Evolutionary conservation across 2,888 invertebrate genomes (phyloP), one percentile per base, ranked within the genome.

Genomic region (Pollenia griseotomentosa): DNA sequence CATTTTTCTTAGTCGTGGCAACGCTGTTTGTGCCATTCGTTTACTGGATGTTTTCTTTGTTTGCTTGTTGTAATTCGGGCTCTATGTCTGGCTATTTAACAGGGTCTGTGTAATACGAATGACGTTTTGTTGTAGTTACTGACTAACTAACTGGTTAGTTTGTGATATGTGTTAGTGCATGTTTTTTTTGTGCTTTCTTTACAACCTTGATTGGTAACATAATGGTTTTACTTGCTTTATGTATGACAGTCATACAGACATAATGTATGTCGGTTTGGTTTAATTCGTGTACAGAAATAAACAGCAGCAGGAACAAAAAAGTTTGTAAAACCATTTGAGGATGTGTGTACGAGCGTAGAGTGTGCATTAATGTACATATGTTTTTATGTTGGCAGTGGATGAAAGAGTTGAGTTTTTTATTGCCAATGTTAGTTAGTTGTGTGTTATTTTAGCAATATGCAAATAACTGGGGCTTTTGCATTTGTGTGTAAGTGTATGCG

Each of bases 131-230:
- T 48, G 19, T 16, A 42, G 14, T 19, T 33, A 44, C 59, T 51
- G 51, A 74, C 51, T 51, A 23, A 71, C 70, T 48, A 77, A 48
- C 63, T 71, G 70, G 77, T 55, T n/a, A 23, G 71, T 59, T 63
- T 59, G 42, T 53, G 63, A 14, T 75, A 33, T 33, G 51, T 75
- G 53, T 23, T n/a, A 14, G 14, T 61, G 80, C 51, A 5, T 51
- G 12, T 33, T 48, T 10, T n/a, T 23, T 14, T 16, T 78, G 46
- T 71, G 57, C 66, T 57, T 83, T 73, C 51, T 83, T 65, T 65
- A 59, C 83, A 84, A 84, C 87, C 84, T 87, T 87, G 87, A 87
- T 87, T 81, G 87, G 73, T 84, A 84, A 84, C 87, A 84, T 84
- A 83, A 81, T 86, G 86, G 65, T 80, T 83, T 86, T 83, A 77